Percentiles rank a stretch among this genome's conserved stretches.
Evolutionary conservation across 1,140 invertebrate species (phyloP).

Genomic region (Drosophila parvula): DNA sequence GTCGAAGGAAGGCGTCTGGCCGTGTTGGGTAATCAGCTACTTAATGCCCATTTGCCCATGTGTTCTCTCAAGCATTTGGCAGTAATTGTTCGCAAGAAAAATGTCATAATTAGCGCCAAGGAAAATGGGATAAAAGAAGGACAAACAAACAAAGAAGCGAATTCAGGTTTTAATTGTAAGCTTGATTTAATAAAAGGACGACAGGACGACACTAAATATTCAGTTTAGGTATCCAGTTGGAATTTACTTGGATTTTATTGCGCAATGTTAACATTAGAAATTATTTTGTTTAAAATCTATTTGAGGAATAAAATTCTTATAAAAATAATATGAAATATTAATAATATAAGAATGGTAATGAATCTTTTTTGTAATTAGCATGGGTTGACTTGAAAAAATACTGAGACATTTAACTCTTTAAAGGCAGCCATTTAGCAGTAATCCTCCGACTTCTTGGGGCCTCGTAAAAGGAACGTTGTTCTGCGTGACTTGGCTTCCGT

Average conservation of each 20-base stretch:
- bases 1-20: constrained; percentile 23
- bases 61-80: constrained; percentile 74
- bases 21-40: constrained; percentile 46
- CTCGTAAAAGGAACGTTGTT: constrained; percentile 14
- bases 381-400: not conserved
- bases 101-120: constrained; percentile 62
- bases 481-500: constrained; percentile 21
- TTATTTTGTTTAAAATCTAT: no score
- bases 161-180: not conserved
- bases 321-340: not conserved
- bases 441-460: not conserved
- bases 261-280: no score
- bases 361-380: no score
- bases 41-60: constrained; percentile 50
- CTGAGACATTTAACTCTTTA: constrained; percentile 8
- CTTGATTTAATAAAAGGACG: not conserved
- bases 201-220: not conserved
- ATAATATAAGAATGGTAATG: not conserved
- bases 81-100: constrained; percentile 69
- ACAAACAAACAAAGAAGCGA: constrained; percentile 1
- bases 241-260: no score
- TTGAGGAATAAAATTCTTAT: not conserved
- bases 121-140: constrained; percentile 23
- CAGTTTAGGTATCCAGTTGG: not conserved
- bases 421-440: constrained; percentile 13